Evolutionary conservation across 2,888 invertebrate species (phyloP).

Genomic region (Dendrolimus houi): DNA sequence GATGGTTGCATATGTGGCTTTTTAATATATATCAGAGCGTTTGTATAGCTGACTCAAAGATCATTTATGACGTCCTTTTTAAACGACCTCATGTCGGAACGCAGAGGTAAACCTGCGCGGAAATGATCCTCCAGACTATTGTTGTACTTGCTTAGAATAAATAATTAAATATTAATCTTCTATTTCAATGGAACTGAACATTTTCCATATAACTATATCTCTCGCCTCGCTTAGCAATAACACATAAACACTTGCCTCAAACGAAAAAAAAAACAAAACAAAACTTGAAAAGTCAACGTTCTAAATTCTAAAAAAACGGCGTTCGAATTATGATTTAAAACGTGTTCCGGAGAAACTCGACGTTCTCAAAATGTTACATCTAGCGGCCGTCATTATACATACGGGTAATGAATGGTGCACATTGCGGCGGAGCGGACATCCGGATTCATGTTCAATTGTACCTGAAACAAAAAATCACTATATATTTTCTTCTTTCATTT

Average conservation of each 20-base stretch:
- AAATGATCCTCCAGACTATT: no score
- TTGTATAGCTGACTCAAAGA: no score
- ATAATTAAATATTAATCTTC: no score
- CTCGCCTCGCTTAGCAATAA: not conserved
- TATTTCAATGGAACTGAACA: no score
- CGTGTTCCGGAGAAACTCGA: conserved; percentile 75
- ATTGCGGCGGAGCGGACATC: conserved; percentile 41
- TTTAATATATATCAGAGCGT: no score
- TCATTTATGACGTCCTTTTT: no score
- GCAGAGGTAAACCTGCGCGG: no score
- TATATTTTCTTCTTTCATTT: not conserved
- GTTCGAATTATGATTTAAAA: conserved; percentile 76
- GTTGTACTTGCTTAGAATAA: no score
- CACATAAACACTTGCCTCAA: not conserved
- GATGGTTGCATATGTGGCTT: no score
- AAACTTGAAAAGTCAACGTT: conserved; percentile 62
- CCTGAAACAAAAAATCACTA: conserved; percentile 2
- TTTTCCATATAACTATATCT: no score
- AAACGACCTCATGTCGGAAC: no score
- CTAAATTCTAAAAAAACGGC: conserved; percentile 63
- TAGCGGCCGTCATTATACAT: conserved; percentile 67
- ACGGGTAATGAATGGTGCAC: conserved; percentile 60
- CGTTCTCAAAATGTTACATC: conserved; percentile 70
- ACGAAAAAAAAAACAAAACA: conserved; percentile 20
- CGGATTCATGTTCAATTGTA: not conserved